Base-by-base conservation (phyloP, 30 jellyfish, hydroid and myxozoan genomes). In the Aurelia aurita complex sp. Pacific region DNA sequence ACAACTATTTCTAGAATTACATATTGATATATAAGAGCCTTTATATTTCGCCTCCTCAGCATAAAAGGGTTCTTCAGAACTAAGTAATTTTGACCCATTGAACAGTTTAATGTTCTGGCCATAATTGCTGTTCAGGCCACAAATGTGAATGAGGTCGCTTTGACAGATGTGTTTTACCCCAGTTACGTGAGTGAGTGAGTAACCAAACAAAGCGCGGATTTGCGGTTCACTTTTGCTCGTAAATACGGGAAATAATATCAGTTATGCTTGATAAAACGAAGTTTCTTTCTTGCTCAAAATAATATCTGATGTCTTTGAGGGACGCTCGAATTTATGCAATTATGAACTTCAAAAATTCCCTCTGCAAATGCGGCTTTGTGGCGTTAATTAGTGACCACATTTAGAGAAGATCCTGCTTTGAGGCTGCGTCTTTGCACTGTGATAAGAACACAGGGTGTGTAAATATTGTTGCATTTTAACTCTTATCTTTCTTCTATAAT, bases 211-310 rank as follows among this genome's bases (percentile, higher is more conserved):
- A 57, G 74, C 73, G n/a, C 11, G 90, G 90, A 81, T 81, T 81
- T 81, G 90, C 77, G 90, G 90, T 81, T 68, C 18, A n/a, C 57
- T 29, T 33, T 75, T 33, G 35, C 70, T 69, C 90, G 65, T 57
- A 46, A 81, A 35, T 14, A 43, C 84, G 63, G 67, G 46, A 67
- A 81, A 81, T 81, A 80, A 80, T 80, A 80, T 80, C 70, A 81
- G 72, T 69, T 69, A 65, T 67, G 60, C 60, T 46, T 69, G 60
- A 79, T 79, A 79, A 77, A 79, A 40, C 79, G 73, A 33, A 40
- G 50, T 73, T 81, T 81, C 67, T 43, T 43, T 62, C 62, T 59
- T 63, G 61, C 34, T 43, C 62, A 81, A 81, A 61, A 69, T 46
- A 81, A 81, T 81, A 53, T 75, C 85, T 43, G 85, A 75, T 19